Base-by-base conservation (phyloP, 2,113 vertebrate species). In the Paramormyrops kingsleyae region DNA sequence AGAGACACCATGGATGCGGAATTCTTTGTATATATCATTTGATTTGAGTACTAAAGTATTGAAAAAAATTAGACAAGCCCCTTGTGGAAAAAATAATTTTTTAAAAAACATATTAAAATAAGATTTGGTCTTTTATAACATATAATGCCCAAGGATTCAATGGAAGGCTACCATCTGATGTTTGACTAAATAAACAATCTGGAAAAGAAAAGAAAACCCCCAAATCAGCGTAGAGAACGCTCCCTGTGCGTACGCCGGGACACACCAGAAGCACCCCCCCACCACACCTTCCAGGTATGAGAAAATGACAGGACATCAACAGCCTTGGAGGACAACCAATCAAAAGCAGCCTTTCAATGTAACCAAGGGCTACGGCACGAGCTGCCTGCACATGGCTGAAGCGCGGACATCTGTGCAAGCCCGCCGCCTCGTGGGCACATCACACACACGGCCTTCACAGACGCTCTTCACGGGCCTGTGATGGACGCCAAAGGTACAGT, bases 71-170 rank as follows among this genome's bases (percentile, higher is more conserved):
- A 17, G 49, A 56, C 90, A 56, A 47, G 47, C 83, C 70, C 86
- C 50, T 88, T 89, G 92, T 91, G 92, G 50, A 46, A 90, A 84
- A 66, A 89, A 91, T 90, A 92, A 91, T 91, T 90, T 92, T 92
- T 92, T 91, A 90, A 90, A 88, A 92, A 86, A 92, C 87, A 90
- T 85, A 83, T 66, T 66, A 88, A 93, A 93, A 94, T 90, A 93
- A 94, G 95, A 95, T 96, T 96, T 96, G 96, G 95, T 96, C 95
- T 94, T 96, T 94, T 93, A 85, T 27, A 89, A 56, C 90, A 39
- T 83, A 77, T 89, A 92, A 95, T 92, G 92, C 91, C 93, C 93
- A 88, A 91, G 89, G 94, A 90, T 92, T 89, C 3, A 50, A 93
- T 88, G 90, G 90, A 94, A 95, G 93, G 95, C 94, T 94, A 90